phyloP scores from a whole-genome alignment of 2,113 vertebrate genomes.

The Tetrao urogallus region DNA sequence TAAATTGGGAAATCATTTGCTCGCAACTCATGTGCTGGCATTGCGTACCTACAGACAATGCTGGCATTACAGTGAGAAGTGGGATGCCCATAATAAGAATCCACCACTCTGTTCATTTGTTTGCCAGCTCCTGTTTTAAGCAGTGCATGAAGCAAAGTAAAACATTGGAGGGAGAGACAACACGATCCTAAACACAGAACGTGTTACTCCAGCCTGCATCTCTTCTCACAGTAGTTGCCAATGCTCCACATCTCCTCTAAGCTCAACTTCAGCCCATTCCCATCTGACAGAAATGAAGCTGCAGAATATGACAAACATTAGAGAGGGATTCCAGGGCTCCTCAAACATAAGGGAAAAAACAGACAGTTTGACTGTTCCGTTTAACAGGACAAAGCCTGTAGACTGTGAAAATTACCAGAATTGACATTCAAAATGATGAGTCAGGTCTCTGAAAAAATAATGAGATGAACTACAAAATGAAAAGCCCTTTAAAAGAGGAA shows the following conservation, averaged over 20 bases:
- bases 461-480: conserved; percentile 13
- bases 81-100: conserved; percentile 33
- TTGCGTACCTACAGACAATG: conserved; percentile 31
- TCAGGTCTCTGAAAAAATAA: conserved; percentile 42
- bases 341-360: background rate
- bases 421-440: conserved; percentile 44
- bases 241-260: background rate
- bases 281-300: background rate
- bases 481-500: conserved; percentile 39
- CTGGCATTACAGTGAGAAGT: conserved; percentile 46
- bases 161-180: background rate
- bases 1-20: conserved; percentile 54
- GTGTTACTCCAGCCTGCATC: background rate
- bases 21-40: conserved; percentile 47
- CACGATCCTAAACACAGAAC: background rate
- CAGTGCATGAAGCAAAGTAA: conserved; percentile 39
- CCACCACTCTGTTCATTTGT: background rate
- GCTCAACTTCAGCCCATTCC: background rate
- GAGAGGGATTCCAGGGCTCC: background rate
- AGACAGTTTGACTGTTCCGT: background rate
- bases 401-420: conserved; percentile 28
- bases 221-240: background rate
- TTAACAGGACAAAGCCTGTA: conserved; percentile 38
- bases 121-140: conserved; percentile 20
- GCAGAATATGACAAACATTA: background rate